Conservation (phyloP, 2,888 invertebrate species). For the Tipula confusa region DNA sequence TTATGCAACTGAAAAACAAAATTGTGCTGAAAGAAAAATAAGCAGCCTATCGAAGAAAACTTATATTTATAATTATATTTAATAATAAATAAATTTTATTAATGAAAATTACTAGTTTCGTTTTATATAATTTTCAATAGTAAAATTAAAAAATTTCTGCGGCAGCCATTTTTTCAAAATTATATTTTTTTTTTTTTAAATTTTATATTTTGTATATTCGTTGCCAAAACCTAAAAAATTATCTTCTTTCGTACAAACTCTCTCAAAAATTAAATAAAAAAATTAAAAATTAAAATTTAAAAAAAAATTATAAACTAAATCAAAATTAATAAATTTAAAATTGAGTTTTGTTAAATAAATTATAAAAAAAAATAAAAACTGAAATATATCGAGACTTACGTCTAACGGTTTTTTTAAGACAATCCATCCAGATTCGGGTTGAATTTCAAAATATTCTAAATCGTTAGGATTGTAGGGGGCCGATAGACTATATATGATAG, state of each 20-base stretch:
- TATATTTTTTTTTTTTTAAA: conserved; percentile 28
- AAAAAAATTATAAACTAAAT: conserved; percentile 13
- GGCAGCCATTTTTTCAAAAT: conserved; percentile 37
- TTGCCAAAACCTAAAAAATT: conserved; percentile 29
- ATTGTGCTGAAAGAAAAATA: conserved; percentile 68
- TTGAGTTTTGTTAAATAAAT: conserved; percentile 46
- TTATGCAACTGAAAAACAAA: conserved; percentile 60
- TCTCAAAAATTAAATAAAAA: conserved; percentile 9
- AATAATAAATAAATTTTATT: conserved; percentile 20
- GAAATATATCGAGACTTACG: conserved; percentile 70
- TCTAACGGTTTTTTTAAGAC: conserved; percentile 90
- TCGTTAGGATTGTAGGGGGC: conserved; percentile 84
- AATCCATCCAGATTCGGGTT: conserved; percentile 96
- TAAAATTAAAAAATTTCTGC: conserved; percentile 36
- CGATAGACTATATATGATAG: conserved; percentile 85
- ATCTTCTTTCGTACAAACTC: not conserved
- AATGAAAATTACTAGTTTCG: not conserved
- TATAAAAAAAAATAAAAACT: not conserved
- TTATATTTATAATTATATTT: conserved; percentile 25
- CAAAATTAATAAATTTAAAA: conserved; percentile 37
- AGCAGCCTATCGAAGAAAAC: conserved; percentile 49
- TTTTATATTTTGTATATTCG: not conserved
- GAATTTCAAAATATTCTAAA: conserved; percentile 93
- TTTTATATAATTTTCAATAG: not conserved
- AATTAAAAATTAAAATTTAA: not conserved